Evolutionary conservation across 2,888 invertebrate species (phyloP).

Genomic region (Druceiella hillmani): DNA sequence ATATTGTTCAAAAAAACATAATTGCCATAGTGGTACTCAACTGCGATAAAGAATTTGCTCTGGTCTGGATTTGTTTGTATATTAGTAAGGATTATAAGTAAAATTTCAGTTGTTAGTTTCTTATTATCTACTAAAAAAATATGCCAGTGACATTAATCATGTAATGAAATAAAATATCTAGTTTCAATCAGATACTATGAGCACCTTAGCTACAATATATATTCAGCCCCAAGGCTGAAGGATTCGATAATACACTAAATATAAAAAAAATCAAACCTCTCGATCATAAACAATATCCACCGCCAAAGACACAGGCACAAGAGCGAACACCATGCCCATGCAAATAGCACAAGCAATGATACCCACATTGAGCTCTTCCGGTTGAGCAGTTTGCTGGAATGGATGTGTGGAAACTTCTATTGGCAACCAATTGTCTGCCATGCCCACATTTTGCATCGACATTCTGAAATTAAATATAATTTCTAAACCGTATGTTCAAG

Average conservation of each 20-base stretch:
- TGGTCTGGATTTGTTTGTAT: no score
- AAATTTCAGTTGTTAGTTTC: no score
- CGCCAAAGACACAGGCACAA: conserved; percentile 71
- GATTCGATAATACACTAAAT: neutral
- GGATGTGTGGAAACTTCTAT: conserved; percentile 64
- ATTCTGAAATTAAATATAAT: conserved; percentile 32
- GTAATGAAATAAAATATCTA: no score
- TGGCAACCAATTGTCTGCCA: conserved; percentile 44
- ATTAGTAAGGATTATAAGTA: no score
- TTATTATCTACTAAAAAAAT: no score
- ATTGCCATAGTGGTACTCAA: no score
- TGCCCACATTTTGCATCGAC: conserved; percentile 36
- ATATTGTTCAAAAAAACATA: no score
- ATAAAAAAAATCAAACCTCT: conserved; percentile 52
- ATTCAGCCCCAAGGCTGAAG: neutral
- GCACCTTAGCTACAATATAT: neutral
- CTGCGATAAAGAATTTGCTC: no score
- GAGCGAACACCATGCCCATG: conserved; percentile 75
- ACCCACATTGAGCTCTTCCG: conserved; percentile 65
- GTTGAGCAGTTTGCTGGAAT: conserved; percentile 68
- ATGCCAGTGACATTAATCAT: no score
- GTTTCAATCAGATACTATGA: no score
- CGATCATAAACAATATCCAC: conserved; percentile 79
- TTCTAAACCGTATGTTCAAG: no score
- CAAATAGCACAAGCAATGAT: conserved; percentile 69